Conservation (phyloP, 2,113 vertebrate species). For the Sisor rabdophorus region DNA sequence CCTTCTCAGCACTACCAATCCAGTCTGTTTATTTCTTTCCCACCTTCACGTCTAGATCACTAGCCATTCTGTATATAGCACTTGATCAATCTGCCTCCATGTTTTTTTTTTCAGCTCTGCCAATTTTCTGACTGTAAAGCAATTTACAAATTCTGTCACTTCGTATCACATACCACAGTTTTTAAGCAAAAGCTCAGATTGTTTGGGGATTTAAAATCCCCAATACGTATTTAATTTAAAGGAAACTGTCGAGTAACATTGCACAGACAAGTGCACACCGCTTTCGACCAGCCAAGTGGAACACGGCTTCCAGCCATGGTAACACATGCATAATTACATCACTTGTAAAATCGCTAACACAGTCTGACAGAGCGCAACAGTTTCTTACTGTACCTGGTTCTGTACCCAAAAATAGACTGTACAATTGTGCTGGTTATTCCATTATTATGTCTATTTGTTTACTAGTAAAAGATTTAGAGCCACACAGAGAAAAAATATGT, state of each 20-base stretch:
- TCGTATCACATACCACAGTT: neutral
- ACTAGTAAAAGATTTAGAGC: neutral
- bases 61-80: conserved; percentile 15
- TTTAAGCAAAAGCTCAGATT: neutral
- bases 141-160: conserved; percentile 32
- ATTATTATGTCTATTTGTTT: neutral
- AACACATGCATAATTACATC: conserved; percentile 61
- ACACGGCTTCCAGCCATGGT: conserved; percentile 36
- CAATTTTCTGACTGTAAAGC: conserved; percentile 2
- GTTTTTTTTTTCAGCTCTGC: neutral
- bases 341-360: conserved; percentile 42
- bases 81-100: conserved; percentile 21
- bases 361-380: neutral
- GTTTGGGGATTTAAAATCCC: neutral
- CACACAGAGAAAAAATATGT: neutral
- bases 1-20: neutral
- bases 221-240: neutral
- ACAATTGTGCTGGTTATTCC: too few relatives aligned
- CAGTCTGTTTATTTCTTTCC: conserved; percentile 27
- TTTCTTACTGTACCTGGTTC: too few relatives aligned
- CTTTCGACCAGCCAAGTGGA: conserved; percentile 26
- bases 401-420: too few relatives aligned
- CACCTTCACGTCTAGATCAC: neutral
- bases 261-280: neutral
- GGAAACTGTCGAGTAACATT: neutral